Evolutionary conservation across 2,113 vertebrate genomes (phyloP), one percentile per base, ranked within the genome.

Genomic region (Kryptolebias marmoratus): DNA sequence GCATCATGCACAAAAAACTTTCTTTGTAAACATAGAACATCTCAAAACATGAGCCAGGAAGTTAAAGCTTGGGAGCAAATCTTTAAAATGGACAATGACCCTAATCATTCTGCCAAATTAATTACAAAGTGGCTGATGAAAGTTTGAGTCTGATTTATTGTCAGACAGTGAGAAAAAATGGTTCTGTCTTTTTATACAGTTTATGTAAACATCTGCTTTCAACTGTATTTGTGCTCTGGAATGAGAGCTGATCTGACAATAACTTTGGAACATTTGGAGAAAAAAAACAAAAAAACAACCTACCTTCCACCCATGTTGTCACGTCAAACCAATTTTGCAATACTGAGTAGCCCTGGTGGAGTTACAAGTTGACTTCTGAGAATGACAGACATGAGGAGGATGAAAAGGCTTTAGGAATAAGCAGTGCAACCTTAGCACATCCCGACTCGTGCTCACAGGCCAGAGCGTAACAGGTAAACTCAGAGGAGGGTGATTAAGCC

Each of bases 391-490:
- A 83, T 90, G 88, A 91, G 82, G 69, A 80, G 88, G 88, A 86
- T 93, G 87, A 92, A 91, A 91, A 83, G 79, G 87, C 80, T 90
- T 94, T 90, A 93, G 63, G 85, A 89, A 82, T 88, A 86, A 89
- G 84, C 81, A 68, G 81, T 53, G 85, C 80, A 88, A 88, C 91
- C 87, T 85, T 75, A 69, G 83, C 88, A 75, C 76, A 79, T 77
- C 60, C 83, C 84, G 82, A 69, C 83, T 18, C 44, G 18, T 67
- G 81, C 92, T 90, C 87, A 67, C 80, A 85, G 90, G 87, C 80
- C 81, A 73, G 69, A 68, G 87, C 81, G 89, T 92, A 93, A 91
- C 93, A 95, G 94, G 94, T 95, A 93, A 93, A 93, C 90, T 91
- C 87, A 59, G 83, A 89, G 89, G 91, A 91, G 89, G 91, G 83